Percentiles rank a stretch among this genome's conserved stretches.
These are phyloP conservation scores for Sicus ferrugineus DNA, from an alignment of 2,888 invertebrate genomes.

Conservation along the genomic window DNA sequence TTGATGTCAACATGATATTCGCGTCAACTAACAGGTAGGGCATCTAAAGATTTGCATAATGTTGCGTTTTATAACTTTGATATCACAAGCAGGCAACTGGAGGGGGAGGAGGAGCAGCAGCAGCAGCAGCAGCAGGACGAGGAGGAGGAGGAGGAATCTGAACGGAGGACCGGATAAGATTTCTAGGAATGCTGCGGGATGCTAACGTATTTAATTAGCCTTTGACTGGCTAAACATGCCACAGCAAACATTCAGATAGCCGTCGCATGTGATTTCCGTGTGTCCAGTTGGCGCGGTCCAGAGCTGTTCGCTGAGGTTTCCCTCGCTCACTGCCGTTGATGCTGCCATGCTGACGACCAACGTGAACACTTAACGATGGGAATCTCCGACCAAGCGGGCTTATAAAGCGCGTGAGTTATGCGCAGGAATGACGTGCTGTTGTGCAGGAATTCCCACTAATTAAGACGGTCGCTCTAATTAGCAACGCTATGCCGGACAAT, in stretches of 20 bases:
- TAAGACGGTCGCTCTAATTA: constrained; percentile 13
- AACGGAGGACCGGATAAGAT: background rate
- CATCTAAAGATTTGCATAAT: constrained; percentile 24
- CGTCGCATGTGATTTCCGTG: background rate
- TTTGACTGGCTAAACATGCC: background rate
- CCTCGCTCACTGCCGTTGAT: constrained; percentile 31
- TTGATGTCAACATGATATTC: constrained; percentile 26
- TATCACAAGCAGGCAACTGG: constrained; percentile 13
- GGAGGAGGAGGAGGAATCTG: background rate
- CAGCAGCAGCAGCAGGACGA: background rate
- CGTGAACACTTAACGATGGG: constrained; percentile 53
- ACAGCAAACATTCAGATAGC: background rate
- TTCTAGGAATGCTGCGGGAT: too few species aligned
- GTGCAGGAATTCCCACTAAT: constrained; percentile 1
- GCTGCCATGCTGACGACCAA: constrained; percentile 49
- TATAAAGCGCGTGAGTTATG: constrained; percentile 24
- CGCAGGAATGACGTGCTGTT: background rate
- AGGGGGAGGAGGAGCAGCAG: background rate
- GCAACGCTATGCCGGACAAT: too few species aligned
- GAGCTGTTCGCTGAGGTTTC: background rate
- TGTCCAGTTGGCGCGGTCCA: background rate
- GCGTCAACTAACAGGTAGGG: background rate
- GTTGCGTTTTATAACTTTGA: constrained; percentile 16
- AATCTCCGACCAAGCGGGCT: constrained; percentile 19
- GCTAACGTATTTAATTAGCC: background rate